Base-by-base conservation (phyloP, 1,140 invertebrate species). In the Anastatus disparis region DNA sequence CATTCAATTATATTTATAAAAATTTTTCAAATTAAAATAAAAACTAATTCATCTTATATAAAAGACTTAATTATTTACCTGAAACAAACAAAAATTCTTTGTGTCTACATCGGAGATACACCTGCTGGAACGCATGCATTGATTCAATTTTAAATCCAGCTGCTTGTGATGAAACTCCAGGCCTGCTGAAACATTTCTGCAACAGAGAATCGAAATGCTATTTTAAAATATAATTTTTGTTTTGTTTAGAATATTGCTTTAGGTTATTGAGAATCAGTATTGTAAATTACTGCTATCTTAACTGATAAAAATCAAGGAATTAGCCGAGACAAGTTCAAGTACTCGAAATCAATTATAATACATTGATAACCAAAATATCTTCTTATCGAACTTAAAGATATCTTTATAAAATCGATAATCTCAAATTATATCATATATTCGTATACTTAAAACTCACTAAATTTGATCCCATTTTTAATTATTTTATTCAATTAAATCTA, bases 61-160 rank as follows among this genome's bases (percentile, higher is more conserved):
- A n/a, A n/a, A n/a, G n/a, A n/a, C n/a, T n/a, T n/a, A n/a, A 22
- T 22, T 44, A 77, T 67, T 81, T 75, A 79, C 81, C 80, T 80
- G 76, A 74, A 76, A 71, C 71, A 77, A 75, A 75, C 29, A 8
- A 38, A 77, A 77, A n/a, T 74, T 73, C 77, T 74, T 76, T 80
- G 68, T 77, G 69, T 59, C 78, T 76, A 52, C 70, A 66, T 70
- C 77, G 75, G 77, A 76, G 76, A 62, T 73, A 75, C 56, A 72
- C 76, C 66, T 73, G 72, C 73, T 74, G 70, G 58, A 77, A 77
- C 53, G 73, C 75, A 58, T 74, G 74, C 76, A 77, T 76, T 74
- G 73, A 76, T 75, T 76, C 66, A 53, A n/a, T n/a, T n/a, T n/a
- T n/a, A n/a, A n/a, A 29, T 8, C 63, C 65, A 72, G 75, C 77